phyloP scores from a whole-genome alignment of 2,113 vertebrate genomes.

The Limnothrissa miodon region DNA sequence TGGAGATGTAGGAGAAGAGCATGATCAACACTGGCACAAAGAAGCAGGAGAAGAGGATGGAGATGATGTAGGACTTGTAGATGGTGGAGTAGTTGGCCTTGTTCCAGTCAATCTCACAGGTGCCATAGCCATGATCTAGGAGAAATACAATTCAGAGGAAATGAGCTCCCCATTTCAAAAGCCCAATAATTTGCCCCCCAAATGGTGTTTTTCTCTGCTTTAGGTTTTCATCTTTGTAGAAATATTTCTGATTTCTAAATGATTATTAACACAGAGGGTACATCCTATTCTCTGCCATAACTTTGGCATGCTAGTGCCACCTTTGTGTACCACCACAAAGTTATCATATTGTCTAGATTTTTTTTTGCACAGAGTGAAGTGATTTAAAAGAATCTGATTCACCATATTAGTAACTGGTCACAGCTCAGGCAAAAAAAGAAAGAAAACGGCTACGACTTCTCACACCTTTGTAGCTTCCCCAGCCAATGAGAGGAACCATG shows the following conservation, averaged over 20 bases:
- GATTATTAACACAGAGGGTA: no score
- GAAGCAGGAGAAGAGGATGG: constrained; percentile 75
- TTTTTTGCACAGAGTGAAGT: no score
- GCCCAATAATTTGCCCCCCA: background rate
- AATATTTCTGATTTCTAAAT: background rate
- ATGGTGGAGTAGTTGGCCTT: constrained; percentile 75
- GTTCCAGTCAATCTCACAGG: constrained; percentile 80
- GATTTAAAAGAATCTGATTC: no score
- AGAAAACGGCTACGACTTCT: background rate
- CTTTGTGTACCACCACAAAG: no score
- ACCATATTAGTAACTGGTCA: no score
- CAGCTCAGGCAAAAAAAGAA: background rate
- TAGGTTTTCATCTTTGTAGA: background rate
- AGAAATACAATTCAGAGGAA: background rate
- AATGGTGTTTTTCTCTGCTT: background rate
- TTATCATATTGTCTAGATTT: no score
- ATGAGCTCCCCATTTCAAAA: background rate
- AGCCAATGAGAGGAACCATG: constrained; percentile 76
- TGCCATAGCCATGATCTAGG: constrained; percentile 76
- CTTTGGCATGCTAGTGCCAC: no score
- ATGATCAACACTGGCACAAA: constrained; percentile 70
- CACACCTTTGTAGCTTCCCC: constrained; percentile 82
- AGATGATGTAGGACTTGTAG: constrained; percentile 74
- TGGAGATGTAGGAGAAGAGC: constrained; percentile 76
- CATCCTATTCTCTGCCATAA: no score